Evolutionary conservation across 1,140 invertebrate genomes (phyloP).

Genomic region (Gonioctena quinquepunctata): DNA sequence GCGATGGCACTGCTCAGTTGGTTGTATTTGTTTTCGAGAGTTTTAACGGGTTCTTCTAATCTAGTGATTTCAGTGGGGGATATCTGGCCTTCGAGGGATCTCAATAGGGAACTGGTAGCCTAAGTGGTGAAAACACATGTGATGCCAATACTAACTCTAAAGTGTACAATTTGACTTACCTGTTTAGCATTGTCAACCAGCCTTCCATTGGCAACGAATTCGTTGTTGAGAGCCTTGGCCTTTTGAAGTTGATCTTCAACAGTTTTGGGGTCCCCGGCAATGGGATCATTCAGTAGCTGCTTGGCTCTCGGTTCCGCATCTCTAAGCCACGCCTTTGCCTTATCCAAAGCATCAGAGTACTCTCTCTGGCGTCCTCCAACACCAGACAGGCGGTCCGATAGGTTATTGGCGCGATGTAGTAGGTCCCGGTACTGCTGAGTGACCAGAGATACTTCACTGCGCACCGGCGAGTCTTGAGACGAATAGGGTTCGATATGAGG

Average conservation of each 20-base stretch:
- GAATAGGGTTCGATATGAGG: constrained; percentile 73
- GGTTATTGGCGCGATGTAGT: constrained; percentile 75
- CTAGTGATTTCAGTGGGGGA: constrained; percentile 76
- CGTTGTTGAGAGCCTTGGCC: constrained; percentile 83
- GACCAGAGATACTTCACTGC: constrained; percentile 71
- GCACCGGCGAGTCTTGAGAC: constrained; percentile 70
- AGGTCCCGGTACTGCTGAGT: constrained; percentile 77
- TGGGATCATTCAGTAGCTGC: constrained; percentile 76
- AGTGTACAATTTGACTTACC: no score
- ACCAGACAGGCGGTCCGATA: constrained; percentile 77
- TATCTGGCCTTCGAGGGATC: constrained; percentile 78
- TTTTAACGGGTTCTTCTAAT: constrained; percentile 77
- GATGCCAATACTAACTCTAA: background rate
- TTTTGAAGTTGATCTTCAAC: constrained; percentile 86
- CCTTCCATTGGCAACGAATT: constrained; percentile 82
- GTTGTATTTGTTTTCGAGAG: constrained; percentile 77
- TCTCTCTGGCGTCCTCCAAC: constrained; percentile 79
- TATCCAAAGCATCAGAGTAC: constrained; percentile 81
- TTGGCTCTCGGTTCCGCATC: constrained; percentile 79
- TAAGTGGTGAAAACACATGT: constrained; percentile 38
- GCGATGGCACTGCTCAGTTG: constrained; percentile 72
- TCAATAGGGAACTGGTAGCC: constrained; percentile 71
- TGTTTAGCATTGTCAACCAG: constrained; percentile 80
- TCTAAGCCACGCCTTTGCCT: constrained; percentile 80
- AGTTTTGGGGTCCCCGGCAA: constrained; percentile 83